Evolutionary conservation across 2,888 invertebrate genomes (phyloP).

Genomic region (Polyploca ridens): DNA sequence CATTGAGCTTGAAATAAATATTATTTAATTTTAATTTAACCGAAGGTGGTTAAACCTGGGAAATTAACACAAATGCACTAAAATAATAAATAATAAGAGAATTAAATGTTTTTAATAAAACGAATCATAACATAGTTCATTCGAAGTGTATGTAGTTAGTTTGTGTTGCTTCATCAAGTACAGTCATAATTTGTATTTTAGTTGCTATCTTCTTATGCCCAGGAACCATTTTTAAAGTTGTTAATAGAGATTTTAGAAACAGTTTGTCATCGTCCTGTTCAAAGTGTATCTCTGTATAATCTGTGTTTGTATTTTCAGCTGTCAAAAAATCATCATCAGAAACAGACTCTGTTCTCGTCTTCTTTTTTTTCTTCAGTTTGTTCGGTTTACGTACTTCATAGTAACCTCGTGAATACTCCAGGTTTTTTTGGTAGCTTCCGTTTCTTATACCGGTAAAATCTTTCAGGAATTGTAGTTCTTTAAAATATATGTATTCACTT

Average conservation of each 20-base stretch:
- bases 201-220: neutral
- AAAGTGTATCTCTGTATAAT: neutral
- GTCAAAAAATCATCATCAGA: neutral
- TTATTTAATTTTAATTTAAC: no score
- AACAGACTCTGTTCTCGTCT: neutral
- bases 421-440: neutral
- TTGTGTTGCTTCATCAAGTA: neutral
- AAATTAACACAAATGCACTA: no score
- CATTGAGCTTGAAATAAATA: no score
- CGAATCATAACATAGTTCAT: no score
- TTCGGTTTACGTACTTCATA: neutral
- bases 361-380: neutral
- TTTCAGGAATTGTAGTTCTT: neutral
- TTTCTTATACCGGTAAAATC: neutral
- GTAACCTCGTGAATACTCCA: neutral
- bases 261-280: neutral
- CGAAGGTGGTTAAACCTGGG: no score
- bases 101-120: neutral
- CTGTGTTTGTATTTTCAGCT: neutral
- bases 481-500: conserved; percentile 1
- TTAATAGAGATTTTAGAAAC: neutral
- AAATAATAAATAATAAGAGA: no score
- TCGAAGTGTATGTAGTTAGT: neutral
- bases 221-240: neutral
- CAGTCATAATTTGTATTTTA: neutral